These are phyloP conservation scores for Laterallus jamaicensis DNA, from an alignment of 2,113 vertebrate species.

Conservation along the genomic window DNA sequence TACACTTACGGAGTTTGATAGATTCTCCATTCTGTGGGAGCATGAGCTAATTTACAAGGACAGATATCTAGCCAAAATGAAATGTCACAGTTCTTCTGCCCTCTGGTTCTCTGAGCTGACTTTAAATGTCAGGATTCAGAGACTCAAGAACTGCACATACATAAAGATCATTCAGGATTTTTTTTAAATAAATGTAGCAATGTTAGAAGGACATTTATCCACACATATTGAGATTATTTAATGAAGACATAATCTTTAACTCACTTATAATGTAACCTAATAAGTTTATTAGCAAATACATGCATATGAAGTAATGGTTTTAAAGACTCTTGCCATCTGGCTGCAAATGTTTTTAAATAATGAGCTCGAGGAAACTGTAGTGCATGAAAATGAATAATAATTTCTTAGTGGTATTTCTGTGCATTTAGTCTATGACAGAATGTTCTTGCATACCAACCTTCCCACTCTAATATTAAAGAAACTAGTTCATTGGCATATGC, in stretches of 20 bases:
- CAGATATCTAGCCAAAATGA: background rate
- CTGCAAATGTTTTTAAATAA: background rate
- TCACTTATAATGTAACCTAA: background rate
- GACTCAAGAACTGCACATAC: background rate
- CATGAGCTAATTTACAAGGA: background rate
- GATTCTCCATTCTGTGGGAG: background rate
- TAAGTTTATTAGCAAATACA: background rate
- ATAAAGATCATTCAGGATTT: background rate
- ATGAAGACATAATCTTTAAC: background rate
- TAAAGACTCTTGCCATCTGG: background rate
- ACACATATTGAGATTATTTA: background rate
- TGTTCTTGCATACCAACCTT: background rate
- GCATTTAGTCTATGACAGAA: background rate
- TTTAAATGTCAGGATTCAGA: background rate
- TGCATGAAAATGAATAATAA: background rate
- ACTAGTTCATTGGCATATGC: background rate
- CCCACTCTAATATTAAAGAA: background rate
- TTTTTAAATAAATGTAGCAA: background rate
- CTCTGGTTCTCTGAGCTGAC: background rate
- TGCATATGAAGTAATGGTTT: background rate
- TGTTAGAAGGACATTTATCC: background rate
- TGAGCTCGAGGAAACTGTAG: background rate
- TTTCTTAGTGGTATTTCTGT: background rate
- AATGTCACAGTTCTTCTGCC: slow-evolving; percentile 26
- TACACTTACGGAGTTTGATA: background rate